Conservation (phyloP, 2,113 vertebrate genomes). For the Seriola dumerili region DNA sequence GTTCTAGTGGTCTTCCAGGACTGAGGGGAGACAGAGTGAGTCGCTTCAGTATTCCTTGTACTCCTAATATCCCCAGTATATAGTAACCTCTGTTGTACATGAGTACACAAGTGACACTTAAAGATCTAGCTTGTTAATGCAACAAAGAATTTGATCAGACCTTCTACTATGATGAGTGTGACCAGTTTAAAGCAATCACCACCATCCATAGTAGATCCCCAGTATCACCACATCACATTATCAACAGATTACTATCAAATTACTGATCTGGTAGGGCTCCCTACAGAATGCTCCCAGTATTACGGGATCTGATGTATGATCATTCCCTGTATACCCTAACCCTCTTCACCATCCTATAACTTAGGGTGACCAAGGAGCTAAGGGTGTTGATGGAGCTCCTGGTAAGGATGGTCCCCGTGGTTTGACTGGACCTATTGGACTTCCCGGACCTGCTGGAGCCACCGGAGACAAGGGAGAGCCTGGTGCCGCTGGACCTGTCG, state of each 20-base stretch:
- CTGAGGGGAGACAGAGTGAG: slow-evolving; percentile 97
- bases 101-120: neutral
- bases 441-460: slow-evolving; percentile 92
- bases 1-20: slow-evolving; percentile 94
- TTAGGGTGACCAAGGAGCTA: slow-evolving; percentile 94
- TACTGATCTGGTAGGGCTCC: neutral
- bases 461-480: slow-evolving; percentile 97
- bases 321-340: neutral
- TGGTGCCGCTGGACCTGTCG: slow-evolving; percentile 89
- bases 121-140: neutral
- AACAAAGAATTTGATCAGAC: neutral
- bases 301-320: neutral
- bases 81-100: neutral
- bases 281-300: neutral
- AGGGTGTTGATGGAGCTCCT: slow-evolving; percentile 92
- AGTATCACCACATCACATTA: neutral
- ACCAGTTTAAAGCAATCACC: neutral
- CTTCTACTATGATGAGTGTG: neutral
- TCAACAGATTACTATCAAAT: neutral
- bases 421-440: slow-evolving; percentile 95
- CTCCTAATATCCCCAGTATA: neutral
- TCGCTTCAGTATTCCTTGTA: slow-evolving; percentile 28
- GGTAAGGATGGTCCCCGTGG: slow-evolving; percentile 97
- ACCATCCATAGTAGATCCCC: neutral
- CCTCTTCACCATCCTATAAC: slow-evolving; percentile 4